Percentiles rank a stretch among this genome's conserved stretches.
phyloP scores from a whole-genome alignment of 2,113 vertebrate genomes.

The Microtus richardsoni region DNA sequence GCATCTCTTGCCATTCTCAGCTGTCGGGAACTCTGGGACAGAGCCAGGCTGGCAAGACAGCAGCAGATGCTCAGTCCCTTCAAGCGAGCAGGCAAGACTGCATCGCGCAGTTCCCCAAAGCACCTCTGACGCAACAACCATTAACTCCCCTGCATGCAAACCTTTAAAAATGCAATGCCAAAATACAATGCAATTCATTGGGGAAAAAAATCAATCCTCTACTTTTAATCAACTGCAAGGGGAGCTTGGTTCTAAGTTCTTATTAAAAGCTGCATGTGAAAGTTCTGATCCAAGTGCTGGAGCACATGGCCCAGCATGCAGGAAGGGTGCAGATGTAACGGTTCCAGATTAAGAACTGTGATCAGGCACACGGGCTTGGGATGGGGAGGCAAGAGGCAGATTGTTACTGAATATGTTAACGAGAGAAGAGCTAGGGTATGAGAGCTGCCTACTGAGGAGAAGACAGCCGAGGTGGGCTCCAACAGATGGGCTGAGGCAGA shows the following conservation, averaged over 20 bases:
- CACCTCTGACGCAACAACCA: background rate
- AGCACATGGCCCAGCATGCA: background rate
- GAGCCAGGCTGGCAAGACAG: background rate
- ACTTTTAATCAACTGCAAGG: background rate
- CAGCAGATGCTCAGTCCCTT: slow-evolving; percentile 1
- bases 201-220: background rate
- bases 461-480: background rate
- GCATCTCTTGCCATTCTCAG: background rate
- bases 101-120: background rate
- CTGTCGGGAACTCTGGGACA: background rate
- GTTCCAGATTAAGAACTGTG: background rate
- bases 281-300: background rate
- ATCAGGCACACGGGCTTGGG: background rate
- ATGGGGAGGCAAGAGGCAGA: background rate
- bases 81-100: background rate
- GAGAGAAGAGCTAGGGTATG: background rate
- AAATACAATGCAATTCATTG: background rate
- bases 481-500: rapidly evolving
- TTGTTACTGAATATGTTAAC: background rate
- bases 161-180: slow-evolving; percentile 4
- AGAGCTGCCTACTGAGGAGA: background rate
- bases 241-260: background rate
- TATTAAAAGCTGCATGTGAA: background rate
- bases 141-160: background rate
- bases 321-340: background rate